A percentile compares a stretch with the other conserved stretches of the same genome.
Evolutionary conservation across 2,113 vertebrate species (phyloP).

Genomic region (Clarias macrocephalus): DNA sequence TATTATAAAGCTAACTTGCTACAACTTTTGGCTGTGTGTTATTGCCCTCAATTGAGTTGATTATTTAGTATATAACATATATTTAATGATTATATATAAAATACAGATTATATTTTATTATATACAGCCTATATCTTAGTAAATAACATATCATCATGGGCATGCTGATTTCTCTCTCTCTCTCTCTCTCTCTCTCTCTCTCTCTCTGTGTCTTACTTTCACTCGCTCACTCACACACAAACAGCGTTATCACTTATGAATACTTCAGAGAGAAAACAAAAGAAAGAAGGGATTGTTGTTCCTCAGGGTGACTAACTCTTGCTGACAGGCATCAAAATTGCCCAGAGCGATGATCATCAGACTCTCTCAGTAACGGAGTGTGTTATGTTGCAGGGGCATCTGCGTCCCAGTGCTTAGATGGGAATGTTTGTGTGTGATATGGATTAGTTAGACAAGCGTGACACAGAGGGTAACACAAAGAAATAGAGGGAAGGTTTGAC

Average conservation of each 20-base stretch:
- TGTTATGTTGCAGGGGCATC: conserved; percentile 14
- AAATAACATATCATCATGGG: too few species aligned
- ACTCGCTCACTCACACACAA: not conserved
- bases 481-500: conserved; percentile 1
- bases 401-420: conserved; percentile 21
- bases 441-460: conserved; percentile 39
- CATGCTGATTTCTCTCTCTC: not conserved
- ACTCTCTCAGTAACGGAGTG: not conserved
- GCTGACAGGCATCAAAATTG: conserved; percentile 49
- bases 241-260: conserved; percentile 48
- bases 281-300: conserved; percentile 36
- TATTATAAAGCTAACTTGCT: not conserved
- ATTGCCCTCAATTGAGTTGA: not conserved
- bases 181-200: not conserved
- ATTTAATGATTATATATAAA: not conserved
- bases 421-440: conserved; percentile 15
- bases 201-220: not conserved
- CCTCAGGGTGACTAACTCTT: conserved; percentile 40
- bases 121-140: too few species aligned
- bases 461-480: conserved; percentile 30
- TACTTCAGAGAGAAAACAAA: conserved; percentile 27
- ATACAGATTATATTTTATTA: not conserved
- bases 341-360: conserved; percentile 9
- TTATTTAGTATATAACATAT: not conserved
- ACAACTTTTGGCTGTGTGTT: not conserved